Conservation (phyloP, 2,888 invertebrate species). For the Drosophila subquinaria region DNA sequence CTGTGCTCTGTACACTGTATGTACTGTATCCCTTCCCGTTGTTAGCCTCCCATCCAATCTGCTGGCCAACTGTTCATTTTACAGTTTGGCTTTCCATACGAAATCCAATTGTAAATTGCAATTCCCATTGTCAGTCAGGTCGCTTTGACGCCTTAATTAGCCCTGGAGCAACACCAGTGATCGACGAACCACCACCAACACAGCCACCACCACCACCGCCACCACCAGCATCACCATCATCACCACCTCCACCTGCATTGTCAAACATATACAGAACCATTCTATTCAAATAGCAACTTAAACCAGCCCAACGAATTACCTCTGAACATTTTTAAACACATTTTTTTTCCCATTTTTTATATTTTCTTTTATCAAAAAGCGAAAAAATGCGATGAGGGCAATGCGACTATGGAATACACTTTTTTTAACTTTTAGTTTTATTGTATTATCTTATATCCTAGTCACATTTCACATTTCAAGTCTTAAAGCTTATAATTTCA, state of each 20-base stretch:
- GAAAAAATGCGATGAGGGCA: no score
- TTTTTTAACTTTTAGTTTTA: no score
- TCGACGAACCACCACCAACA: slow-evolving; percentile 41
- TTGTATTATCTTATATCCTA: no score
- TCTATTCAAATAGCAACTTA: slow-evolving; percentile 17
- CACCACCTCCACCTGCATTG: slow-evolving; percentile 14
- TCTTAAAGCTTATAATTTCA: no score
- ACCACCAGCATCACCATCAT: slow-evolving; percentile 6
- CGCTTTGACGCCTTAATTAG: slow-evolving; percentile 67
- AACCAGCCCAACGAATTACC: slow-evolving; percentile 38
- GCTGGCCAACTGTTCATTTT: slow-evolving; percentile 60
- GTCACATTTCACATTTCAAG: no score
- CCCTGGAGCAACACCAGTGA: slow-evolving; percentile 37
- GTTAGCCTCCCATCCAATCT: slow-evolving; percentile 28
- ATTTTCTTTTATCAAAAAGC: not conserved
- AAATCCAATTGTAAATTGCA: slow-evolving; percentile 24
- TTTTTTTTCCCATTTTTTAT: slow-evolving; percentile 37
- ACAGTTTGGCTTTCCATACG: slow-evolving; percentile 19
- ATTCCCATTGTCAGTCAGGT: slow-evolving; percentile 26
- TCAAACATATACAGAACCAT: slow-evolving; percentile 12
- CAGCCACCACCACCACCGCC: slow-evolving; percentile 1
- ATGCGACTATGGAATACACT: slow-evolving; percentile 22
- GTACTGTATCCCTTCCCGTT: not conserved
- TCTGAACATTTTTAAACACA: slow-evolving; percentile 35
- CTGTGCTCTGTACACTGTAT: not conserved